Base-by-base conservation (phyloP, 2,888 invertebrate genomes). In the Ashinkailepas kermadecensis region DNA sequence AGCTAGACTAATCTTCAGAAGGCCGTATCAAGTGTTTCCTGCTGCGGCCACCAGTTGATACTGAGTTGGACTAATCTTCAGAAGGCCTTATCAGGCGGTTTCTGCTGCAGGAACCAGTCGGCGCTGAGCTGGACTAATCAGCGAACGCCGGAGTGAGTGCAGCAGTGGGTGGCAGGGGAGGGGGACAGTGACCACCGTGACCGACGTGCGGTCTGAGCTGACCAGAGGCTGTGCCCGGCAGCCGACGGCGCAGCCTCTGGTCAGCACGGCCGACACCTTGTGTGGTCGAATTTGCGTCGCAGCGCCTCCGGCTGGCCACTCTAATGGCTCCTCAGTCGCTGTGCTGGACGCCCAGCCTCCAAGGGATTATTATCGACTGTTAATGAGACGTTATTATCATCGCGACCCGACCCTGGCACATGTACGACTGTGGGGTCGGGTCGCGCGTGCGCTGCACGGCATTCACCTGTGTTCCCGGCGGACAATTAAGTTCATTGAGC, bases 301-400 rank as follows among this genome's bases (percentile, higher is more conserved):
- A 25, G 70, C 70, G 70, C 39, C 70, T 13, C 70, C 39, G 70
- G 62, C 70, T 15, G 1, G 15, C 12, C 70, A 39, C 39, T 39
- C 39, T 70, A 70, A 70, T 70, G 13, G 70, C 39, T 10, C 15
- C 39, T 39, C 39, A 3, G 39, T 15, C 70, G 39, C 25, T 12
- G 67, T 25, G 67, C 67, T 13, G 25, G n/a, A 25, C 70, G 39
- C 62, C 7, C 18, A 13, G 39, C 70, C 39, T 39, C 39, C 39
- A 15, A 13, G 25, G 70, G 70, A 39, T 70, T 70, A 70, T 70
- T 70, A 70, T 23, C 70, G 9, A 15, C 70, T 70, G 70, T 70
- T 70, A 70, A 70, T 70, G 70, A 70, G 70, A 11, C 39, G 70
- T 70, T 70, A 70, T 70, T 70, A 70, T 70, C 70, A 39, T 15